Conservation (phyloP, 2,113 vertebrate genomes). For the Perca schrenkii region DNA sequence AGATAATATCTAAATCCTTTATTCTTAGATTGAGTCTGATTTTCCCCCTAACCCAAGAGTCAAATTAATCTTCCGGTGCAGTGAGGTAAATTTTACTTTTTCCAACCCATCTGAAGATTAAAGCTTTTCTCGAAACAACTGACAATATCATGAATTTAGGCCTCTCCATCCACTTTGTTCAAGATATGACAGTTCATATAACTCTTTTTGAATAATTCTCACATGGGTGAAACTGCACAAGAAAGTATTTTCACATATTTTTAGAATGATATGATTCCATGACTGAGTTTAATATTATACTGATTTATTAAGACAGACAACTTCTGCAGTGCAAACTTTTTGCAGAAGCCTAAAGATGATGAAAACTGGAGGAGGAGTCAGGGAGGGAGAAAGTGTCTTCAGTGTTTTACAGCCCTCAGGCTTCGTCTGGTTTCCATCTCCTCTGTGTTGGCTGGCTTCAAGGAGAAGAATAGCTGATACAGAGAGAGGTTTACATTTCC, state of each 20-base stretch:
- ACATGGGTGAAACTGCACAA: background rate
- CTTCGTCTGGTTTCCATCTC: slow-evolving; percentile 74
- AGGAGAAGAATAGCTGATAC: slow-evolving; percentile 62
- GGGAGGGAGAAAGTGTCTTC: slow-evolving; percentile 62
- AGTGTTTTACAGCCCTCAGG: slow-evolving; percentile 70
- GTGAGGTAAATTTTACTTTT: slow-evolving; percentile 19
- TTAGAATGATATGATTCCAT: slow-evolving; percentile 47
- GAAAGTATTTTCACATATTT: slow-evolving; percentile 23
- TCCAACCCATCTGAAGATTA: slow-evolving; percentile 31
- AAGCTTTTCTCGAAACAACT: slow-evolving; percentile 48
- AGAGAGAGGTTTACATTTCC: slow-evolving; percentile 51
- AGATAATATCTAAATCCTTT: slow-evolving; percentile 28
- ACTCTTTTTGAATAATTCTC: slow-evolving; percentile 36
- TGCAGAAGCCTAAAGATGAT: slow-evolving; percentile 73
- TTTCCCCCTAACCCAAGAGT: slow-evolving; percentile 37
- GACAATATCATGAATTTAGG: slow-evolving; percentile 26
- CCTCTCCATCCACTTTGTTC: slow-evolving; percentile 20
- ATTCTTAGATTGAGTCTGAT: slow-evolving; percentile 39
- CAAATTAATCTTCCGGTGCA: slow-evolving; percentile 44
- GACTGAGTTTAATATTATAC: slow-evolving; percentile 57
- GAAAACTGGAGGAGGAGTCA: slow-evolving; percentile 72
- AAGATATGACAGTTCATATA: slow-evolving; percentile 31
- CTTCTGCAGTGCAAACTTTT: slow-evolving; percentile 67
- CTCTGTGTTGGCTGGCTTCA: slow-evolving; percentile 54
- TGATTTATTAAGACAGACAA: slow-evolving; percentile 73